Base-by-base conservation (phyloP, 2,888 invertebrate species). In the Caenorhabditis doughertyi region DNA sequence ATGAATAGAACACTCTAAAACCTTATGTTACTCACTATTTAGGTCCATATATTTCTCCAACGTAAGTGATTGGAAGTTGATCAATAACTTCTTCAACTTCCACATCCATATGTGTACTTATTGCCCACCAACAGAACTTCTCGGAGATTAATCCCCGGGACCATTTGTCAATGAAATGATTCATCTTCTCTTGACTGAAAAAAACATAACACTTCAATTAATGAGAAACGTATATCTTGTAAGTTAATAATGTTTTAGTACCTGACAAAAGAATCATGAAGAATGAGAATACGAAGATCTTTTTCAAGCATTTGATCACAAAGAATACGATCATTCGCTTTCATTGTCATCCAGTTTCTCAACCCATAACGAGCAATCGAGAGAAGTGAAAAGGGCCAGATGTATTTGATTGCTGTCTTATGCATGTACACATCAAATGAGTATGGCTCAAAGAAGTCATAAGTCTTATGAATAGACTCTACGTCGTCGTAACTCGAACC, bases 351-450 rank as follows among this genome's bases (percentile, higher is more conserved):
- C 74, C 65, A 74, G 11, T 42, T 32, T 8, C n/a, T 35, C 27
- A 73, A 23, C n/a, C 73, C 73, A 29, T 64, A 47, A 47, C 73
- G 73, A 35, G 73, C 64, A 9, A 73, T 64, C 2, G 53, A 44
- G 9, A 56, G 21, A 3, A 74, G 23, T 5, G 74, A 74, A 27
- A 58, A 65, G 9, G 74, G 74, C 74, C 56, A 74, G 11, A 56
- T 29, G 65, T 74, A 74, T 29, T 65, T 65, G 7, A 56, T 47
- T 3, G 65, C 56, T 0, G 65, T 74, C 49, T 74, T 55, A 44
- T 65, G 65, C 74, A 74, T 74, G 27, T 74, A 65, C 25, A 65
- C 65, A 39, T 74, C 65, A 39, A 74, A 74, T 13, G 65, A 65
- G 44, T 56, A 74, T 18, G 74, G 74, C 21, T 65, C 49, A 47